Base-by-base conservation (phyloP, 1,140 invertebrate species). In the Berghia stephanieae region DNA sequence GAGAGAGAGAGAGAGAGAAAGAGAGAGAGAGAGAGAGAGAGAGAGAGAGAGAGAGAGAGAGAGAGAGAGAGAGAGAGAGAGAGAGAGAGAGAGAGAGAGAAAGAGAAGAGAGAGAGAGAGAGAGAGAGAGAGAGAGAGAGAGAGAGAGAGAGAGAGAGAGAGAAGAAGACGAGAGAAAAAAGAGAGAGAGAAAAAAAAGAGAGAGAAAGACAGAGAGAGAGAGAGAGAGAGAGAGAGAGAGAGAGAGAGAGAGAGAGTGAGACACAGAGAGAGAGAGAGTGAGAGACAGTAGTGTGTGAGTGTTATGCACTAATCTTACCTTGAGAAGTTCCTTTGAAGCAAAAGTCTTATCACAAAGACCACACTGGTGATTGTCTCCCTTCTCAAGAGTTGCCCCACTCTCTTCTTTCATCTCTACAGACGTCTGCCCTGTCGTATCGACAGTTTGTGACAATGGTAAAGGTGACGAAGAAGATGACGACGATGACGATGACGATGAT, bases 21-120 rank as follows among this genome's bases (percentile, higher is more conserved):
- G 52, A 55, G 43, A 78, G 75, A 43, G 71, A 81, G 46, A 40
- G 74, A 38, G 57, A 38, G 43, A 55, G 72, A 75, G 73, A 74
- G 78, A 70, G 38, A 34, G 40, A n/a, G 43, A 55, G 49, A 44
- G 44, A 27, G 46, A 57, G 67, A 73, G 40, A 73, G 34, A 46
- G 24, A 36, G 36, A 75, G 52, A 43, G 34, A 36, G 49, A 27
- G 42, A 40, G 36, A 57, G 38, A 43, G 44, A 55, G 71, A 57
- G 71, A 31, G 49, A 55, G 46, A 52, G 44, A 55, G 31, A 27
- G 71, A 72, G 70, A 27, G 42, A 49, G 70, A 72, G 42, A 49
- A 3, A 72, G 70, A 49, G n/a, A n/a, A 49, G 70, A 72, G 42
- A 49, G 42, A 24, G 70, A 44, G 70, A 43, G 42, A 27, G 55